phyloP scores from a whole-genome alignment of 2,113 vertebrate species.

The Capreolus pygargus region DNA sequence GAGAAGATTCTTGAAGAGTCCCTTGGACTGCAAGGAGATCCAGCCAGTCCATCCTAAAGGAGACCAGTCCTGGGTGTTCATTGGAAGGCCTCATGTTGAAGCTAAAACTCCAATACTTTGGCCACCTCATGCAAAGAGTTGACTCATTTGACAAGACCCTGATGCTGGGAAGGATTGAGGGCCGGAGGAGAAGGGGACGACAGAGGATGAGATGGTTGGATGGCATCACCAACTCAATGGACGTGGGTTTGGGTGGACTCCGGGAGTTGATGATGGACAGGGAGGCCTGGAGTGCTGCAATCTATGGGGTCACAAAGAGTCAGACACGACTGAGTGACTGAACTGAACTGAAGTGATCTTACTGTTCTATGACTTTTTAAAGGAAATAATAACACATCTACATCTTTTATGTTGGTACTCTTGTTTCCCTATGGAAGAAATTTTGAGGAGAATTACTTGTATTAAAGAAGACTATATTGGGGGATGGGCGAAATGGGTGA shows the following conservation, averaged over 20 bases:
- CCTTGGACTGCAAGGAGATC: background rate
- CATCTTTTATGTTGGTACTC: background rate
- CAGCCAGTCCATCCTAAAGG: background rate
- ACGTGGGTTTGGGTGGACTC: background rate
- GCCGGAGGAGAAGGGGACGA: background rate
- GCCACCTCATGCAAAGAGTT: accelerated
- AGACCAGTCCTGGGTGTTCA: background rate
- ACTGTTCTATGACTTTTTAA: background rate
- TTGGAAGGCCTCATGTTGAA: background rate
- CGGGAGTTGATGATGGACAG: background rate
- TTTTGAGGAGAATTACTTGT: background rate
- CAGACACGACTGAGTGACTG: background rate
- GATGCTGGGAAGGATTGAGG: background rate
- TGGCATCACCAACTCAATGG: background rate
- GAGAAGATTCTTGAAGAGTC: background rate
- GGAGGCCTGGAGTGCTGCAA: background rate
- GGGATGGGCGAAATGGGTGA: background rate
- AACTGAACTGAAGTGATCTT: background rate
- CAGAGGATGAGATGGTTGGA: background rate
- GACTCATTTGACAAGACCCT: background rate
- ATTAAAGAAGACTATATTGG: background rate
- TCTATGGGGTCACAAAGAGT: background rate
- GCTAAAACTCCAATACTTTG: background rate
- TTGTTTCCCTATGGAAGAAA: background rate
- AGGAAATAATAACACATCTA: background rate